These are phyloP conservation scores for Notarius lentiginosus DNA, from an alignment of 2,113 vertebrate genomes.

Conservation along the genomic window DNA sequence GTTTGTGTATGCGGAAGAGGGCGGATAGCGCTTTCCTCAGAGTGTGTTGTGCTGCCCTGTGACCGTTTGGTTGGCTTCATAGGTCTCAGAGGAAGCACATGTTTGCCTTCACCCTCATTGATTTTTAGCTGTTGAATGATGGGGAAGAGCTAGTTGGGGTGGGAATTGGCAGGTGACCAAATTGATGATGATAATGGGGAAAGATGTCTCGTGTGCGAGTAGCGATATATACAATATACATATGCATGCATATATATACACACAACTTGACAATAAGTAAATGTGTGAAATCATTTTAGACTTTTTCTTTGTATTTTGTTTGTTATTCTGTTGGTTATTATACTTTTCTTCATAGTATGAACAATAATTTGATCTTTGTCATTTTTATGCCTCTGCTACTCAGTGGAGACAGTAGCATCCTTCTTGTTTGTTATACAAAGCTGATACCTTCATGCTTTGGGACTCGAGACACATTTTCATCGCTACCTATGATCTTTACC, in stretches of 20 bases:
- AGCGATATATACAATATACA: too few relatives aligned
- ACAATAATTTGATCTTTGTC: background rate
- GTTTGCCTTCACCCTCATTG: background rate
- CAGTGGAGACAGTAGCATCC: background rate
- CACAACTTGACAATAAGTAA: background rate
- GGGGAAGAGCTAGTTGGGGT: background rate
- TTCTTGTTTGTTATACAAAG: background rate
- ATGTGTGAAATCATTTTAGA: background rate
- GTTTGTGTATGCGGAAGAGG: background rate
- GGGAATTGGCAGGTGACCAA: background rate
- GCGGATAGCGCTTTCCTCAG: background rate
- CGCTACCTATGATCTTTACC: accelerated
- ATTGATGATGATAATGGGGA: background rate
- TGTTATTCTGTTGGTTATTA: constrained; percentile 18
- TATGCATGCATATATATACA: background rate
- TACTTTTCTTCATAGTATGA: background rate
- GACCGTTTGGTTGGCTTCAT: background rate
- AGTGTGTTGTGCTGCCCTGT: background rate
- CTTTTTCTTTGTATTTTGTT: background rate
- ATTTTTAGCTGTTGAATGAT: background rate
- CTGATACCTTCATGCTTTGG: background rate
- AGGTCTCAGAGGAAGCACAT: background rate
- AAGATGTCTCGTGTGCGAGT: too few relatives aligned
- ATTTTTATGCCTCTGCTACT: background rate
- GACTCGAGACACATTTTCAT: background rate